Evolutionary conservation across 2,113 vertebrate genomes (phyloP).

Genomic region (Microcebus tavaratra): DNA sequence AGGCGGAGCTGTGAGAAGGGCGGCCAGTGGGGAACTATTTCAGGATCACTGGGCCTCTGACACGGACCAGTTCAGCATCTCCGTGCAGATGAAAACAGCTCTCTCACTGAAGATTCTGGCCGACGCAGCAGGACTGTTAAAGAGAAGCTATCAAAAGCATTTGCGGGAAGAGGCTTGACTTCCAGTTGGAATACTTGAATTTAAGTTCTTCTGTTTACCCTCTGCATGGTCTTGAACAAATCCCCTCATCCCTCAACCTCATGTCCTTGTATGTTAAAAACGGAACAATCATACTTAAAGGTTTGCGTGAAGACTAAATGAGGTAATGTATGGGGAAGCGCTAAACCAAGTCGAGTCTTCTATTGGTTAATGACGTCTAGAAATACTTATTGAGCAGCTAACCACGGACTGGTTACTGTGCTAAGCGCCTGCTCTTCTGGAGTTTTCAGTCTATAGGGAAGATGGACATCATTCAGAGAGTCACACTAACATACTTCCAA

Average conservation of each 20-base stretch:
- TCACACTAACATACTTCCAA: neutral
- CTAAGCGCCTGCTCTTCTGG: neutral
- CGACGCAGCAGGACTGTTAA: neutral
- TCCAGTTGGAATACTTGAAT: neutral
- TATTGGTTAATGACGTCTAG: neutral
- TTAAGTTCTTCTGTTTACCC: neutral
- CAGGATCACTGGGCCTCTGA: neutral
- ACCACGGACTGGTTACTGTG: neutral
- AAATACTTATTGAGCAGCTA: neutral
- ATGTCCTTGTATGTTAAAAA: neutral
- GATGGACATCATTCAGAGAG: neutral
- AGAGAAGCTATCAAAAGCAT: neutral
- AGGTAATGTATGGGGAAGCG: neutral
- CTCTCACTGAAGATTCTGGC: neutral
- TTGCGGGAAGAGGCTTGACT: neutral
- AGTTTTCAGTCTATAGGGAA: neutral
- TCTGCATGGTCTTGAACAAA: neutral
- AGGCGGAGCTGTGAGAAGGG: neutral
- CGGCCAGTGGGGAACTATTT: fast-evolving
- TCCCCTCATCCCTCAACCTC: neutral
- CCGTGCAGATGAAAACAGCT: neutral
- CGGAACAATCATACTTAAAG: neutral
- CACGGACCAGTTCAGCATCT: neutral
- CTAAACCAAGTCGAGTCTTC: neutral
- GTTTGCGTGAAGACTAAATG: neutral